These are phyloP conservation scores for Dermolepida albohirtum DNA, from an alignment of 2,888 invertebrate species.

Conservation along the genomic window DNA sequence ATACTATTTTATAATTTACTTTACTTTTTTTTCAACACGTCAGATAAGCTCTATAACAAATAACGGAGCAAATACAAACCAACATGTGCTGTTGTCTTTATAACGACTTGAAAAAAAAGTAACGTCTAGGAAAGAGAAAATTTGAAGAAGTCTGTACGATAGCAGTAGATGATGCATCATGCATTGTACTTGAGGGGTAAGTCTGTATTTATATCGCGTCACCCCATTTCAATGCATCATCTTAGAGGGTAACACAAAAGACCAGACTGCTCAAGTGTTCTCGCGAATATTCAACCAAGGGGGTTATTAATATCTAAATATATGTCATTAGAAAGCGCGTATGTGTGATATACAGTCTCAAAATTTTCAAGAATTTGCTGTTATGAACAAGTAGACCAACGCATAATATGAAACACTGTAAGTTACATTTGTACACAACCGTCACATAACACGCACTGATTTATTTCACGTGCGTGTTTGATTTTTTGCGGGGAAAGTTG, in stretches of 20 bases:
- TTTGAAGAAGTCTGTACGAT: constrained; percentile 33
- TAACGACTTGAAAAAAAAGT: neutral
- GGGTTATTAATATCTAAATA: constrained; percentile 52
- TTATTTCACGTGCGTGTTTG: too few species aligned
- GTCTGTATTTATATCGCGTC: constrained; percentile 43
- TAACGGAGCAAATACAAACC: neutral
- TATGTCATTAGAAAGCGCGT: constrained; percentile 47
- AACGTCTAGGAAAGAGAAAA: constrained; percentile 3
- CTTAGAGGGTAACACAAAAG: constrained; percentile 53
- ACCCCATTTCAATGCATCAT: constrained; percentile 55
- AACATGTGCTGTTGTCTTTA: neutral
- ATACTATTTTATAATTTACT: too few species aligned
- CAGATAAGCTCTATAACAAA: too few species aligned
- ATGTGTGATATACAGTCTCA: neutral
- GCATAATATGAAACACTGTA: neutral
- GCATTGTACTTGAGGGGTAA: constrained; percentile 43
- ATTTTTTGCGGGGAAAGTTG: too few species aligned
- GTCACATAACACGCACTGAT: too few species aligned
- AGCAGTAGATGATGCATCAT: constrained; percentile 33
- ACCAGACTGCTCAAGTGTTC: constrained; percentile 51
- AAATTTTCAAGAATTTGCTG: too few species aligned
- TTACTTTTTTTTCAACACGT: too few species aligned
- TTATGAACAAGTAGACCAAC: neutral
- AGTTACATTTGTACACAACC: too few species aligned
- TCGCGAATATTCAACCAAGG: constrained; percentile 47